phyloP scores from a whole-genome alignment of 2,888 invertebrate species.

The Troglohyphantes excavatus region DNA sequence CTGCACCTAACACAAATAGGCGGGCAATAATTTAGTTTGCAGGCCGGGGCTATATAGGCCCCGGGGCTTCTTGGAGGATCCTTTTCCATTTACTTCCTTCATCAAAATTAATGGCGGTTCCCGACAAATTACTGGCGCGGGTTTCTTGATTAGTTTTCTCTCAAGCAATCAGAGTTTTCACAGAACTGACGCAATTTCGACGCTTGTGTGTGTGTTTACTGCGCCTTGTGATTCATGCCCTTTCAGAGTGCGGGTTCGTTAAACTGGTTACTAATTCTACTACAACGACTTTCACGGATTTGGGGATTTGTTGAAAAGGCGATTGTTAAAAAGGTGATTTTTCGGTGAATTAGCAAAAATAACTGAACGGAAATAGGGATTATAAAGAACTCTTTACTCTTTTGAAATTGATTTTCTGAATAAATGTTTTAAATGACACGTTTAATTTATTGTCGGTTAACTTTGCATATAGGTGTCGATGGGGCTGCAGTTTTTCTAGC shows the following conservation, averaged over 20 bases:
- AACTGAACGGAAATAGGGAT: no score
- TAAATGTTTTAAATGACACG: no score
- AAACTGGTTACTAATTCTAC: conserved; percentile 12
- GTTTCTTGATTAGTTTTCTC: conserved; percentile 63
- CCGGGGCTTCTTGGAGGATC: not conserved
- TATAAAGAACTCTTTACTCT: no score
- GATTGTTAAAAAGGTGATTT: no score
- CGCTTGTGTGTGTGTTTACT: not conserved
- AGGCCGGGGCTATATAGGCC: no score
- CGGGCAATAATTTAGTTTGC: conserved; percentile 23
- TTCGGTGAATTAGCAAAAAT: no score
- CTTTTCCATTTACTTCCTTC: conserved; percentile 35
- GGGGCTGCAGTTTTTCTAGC: no score
- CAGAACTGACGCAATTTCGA: conserved; percentile 6
- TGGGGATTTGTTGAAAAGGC: no score
- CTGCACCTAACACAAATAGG: conserved; percentile 31
- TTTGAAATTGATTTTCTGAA: no score
- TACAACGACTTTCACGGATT: not conserved
- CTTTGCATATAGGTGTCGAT: no score
- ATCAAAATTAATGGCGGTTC: conserved; percentile 67
- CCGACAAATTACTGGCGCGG: conserved; percentile 48
- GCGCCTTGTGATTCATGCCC: conserved; percentile 15
- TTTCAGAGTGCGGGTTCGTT: conserved; percentile 29
- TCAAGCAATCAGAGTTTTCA: conserved; percentile 56
- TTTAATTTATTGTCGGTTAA: no score